Percentiles rank a stretch among this genome's conserved stretches.
phyloP scores from a whole-genome alignment of 2,113 vertebrate genomes.

The Trichomycterus rosablanca region DNA sequence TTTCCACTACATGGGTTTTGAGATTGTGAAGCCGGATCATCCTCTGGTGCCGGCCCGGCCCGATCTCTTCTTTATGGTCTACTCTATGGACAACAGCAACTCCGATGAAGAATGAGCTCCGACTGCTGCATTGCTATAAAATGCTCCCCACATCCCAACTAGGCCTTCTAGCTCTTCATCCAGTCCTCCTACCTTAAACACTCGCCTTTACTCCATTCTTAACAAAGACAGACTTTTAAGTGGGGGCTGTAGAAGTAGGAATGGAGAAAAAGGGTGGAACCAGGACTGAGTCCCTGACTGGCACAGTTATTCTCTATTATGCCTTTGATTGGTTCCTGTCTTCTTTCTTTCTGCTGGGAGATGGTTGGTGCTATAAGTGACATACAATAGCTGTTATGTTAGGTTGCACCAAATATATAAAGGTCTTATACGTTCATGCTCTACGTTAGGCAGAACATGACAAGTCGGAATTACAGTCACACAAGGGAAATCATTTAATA shows the following conservation, averaged over 20 bases:
- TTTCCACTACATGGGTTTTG: conserved; percentile 96
- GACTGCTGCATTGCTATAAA: conserved; percentile 3
- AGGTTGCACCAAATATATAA: conserved; percentile 19
- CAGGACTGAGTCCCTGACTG: conserved; percentile 24
- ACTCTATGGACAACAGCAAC: conserved; percentile 87
- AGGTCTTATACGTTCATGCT: conserved; percentile 14
- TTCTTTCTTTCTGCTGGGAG: conserved; percentile 32
- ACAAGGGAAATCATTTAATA: conserved; percentile 1
- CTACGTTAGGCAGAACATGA: conserved; percentile 12
- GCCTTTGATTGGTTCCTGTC: conserved; percentile 8
- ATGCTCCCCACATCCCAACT: conserved; percentile 9
- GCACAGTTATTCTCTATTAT: conserved; percentile 10
- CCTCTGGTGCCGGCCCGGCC: conserved; percentile 82
- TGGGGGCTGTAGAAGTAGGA: conserved; percentile 2
- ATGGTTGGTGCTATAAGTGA: conserved; percentile 45
- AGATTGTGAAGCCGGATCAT: conserved; percentile 89
- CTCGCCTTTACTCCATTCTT: background rate
- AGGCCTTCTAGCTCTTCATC: conserved; percentile 26
- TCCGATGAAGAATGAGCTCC: conserved; percentile 82
- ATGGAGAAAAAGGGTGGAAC: background rate
- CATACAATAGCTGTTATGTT: conserved; percentile 36
- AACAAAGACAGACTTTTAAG: conserved; percentile 9
- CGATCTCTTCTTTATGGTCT: conserved; percentile 94
- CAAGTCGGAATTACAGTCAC: too few relatives aligned
- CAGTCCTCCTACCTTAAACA: background rate